Conservation (phyloP, 2,888 invertebrate genomes). For the Sinhomidia bicolor region DNA sequence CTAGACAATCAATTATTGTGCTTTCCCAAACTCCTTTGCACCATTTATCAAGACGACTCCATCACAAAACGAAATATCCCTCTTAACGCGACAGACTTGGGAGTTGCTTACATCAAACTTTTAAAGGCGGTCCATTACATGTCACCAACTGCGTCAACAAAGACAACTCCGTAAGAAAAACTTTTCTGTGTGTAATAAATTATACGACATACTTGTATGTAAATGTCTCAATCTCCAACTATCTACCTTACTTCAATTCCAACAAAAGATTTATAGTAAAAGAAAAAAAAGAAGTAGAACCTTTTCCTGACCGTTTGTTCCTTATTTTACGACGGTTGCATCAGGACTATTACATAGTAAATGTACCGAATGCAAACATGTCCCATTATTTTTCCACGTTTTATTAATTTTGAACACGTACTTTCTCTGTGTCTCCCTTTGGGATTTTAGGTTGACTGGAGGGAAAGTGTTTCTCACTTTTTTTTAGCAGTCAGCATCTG, state of each 20-base stretch:
- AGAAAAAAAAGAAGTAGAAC: neutral
- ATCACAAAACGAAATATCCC: conserved; percentile 16
- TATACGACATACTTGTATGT: neutral
- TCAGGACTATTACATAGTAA: too few species aligned
- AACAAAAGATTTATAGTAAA: neutral
- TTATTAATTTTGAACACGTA: neutral
- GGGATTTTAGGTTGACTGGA: conserved; percentile 5
- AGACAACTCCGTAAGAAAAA: conserved; percentile 42
- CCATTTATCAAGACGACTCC: conserved; percentile 64
- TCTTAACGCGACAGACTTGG: conserved; percentile 57
- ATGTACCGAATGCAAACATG: neutral
- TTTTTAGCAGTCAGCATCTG: conserved; percentile 2
- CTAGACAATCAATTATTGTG: conserved; percentile 55
- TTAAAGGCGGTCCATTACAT: conserved; percentile 54
- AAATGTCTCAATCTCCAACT: neutral
- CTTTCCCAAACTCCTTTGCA: conserved; percentile 66
- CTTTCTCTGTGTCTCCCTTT: neutral
- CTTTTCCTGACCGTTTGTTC: neutral
- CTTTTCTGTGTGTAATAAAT: neutral
- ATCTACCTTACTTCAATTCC: neutral
- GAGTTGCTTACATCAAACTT: conserved; percentile 55
- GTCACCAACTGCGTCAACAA: conserved; percentile 32
- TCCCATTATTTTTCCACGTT: neutral
- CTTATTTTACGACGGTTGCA: too few species aligned
- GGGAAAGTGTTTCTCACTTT: neutral